phyloP scores from a whole-genome alignment of 2,888 invertebrate genomes.

The Athetis lepigone region DNA sequence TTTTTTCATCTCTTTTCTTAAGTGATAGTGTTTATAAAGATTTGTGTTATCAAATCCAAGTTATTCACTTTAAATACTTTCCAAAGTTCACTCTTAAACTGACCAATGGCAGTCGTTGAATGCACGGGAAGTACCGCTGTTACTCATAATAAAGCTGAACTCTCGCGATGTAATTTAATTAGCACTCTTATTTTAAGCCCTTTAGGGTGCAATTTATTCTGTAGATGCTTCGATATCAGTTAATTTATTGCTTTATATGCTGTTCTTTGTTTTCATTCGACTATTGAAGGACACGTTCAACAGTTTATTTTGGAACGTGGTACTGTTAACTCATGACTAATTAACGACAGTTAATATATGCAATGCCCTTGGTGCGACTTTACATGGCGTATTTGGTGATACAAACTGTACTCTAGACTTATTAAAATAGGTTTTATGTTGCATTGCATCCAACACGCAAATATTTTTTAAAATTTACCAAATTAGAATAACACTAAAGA shows the following conservation, averaged over 20 bases:
- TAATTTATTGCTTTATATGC: conserved; percentile 10
- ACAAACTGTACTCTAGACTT: too few species aligned
- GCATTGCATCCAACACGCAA: too few species aligned
- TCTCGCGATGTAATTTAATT: conserved; percentile 6
- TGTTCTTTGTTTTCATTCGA: conserved; percentile 13
- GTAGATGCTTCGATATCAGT: background rate
- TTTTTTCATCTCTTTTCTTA: background rate
- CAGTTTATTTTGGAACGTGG: background rate
- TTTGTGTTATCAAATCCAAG: conserved; percentile 20
- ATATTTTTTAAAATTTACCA: too few species aligned
- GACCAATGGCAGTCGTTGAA: conserved; percentile 41
- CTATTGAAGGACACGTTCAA: background rate
- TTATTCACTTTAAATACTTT: background rate
- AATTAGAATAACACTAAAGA: too few species aligned
- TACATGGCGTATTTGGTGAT: too few species aligned
- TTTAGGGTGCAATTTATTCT: conserved; percentile 12
- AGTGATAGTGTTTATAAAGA: background rate
- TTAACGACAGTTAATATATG: too few species aligned
- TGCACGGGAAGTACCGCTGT: conserved; percentile 30
- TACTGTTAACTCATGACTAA: conserved; percentile 23
- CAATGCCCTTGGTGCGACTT: too few species aligned
- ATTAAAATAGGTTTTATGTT: too few species aligned
- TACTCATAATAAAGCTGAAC: background rate
- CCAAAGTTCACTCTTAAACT: background rate
- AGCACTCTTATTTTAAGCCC: background rate